Conservation (phyloP, 2,113 vertebrate species). For the Orientallactaga bullata region DNA sequence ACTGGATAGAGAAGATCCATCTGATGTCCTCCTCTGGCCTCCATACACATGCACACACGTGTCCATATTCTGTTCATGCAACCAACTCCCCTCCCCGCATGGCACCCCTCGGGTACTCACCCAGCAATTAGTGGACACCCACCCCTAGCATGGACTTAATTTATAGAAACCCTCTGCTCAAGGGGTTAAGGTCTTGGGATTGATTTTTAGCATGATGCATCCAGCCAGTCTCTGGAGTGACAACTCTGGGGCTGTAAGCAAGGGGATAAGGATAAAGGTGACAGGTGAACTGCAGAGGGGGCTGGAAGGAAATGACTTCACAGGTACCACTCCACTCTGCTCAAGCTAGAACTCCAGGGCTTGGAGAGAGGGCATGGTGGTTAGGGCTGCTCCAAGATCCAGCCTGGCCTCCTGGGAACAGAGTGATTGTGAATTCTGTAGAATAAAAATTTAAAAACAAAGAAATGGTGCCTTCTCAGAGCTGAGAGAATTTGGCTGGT, state of each 20-base stretch:
- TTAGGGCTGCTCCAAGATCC: not conserved
- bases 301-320: not conserved
- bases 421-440: constrained; percentile 46
- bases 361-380: not conserved
- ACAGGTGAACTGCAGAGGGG: not conserved
- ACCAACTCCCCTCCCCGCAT: too few species aligned
- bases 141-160: not conserved
- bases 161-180: not conserved
- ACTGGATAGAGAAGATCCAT: too few species aligned
- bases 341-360: not conserved
- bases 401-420: not conserved
- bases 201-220: too few species aligned
- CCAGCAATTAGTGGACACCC: too few species aligned
- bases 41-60: too few species aligned
- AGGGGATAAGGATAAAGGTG: not conserved
- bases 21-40: too few species aligned
- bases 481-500: not conserved
- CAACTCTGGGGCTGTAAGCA: not conserved
- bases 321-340: not conserved
- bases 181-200: not conserved
- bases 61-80: too few species aligned
- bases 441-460: not conserved
- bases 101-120: not conserved
- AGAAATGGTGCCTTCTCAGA: not conserved
- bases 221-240: not conserved